Percentiles rank a stretch among this genome's conserved stretches.
Evolutionary conservation across 1,140 invertebrate genomes (phyloP).

Genomic region (Sycobia sp.): DNA sequence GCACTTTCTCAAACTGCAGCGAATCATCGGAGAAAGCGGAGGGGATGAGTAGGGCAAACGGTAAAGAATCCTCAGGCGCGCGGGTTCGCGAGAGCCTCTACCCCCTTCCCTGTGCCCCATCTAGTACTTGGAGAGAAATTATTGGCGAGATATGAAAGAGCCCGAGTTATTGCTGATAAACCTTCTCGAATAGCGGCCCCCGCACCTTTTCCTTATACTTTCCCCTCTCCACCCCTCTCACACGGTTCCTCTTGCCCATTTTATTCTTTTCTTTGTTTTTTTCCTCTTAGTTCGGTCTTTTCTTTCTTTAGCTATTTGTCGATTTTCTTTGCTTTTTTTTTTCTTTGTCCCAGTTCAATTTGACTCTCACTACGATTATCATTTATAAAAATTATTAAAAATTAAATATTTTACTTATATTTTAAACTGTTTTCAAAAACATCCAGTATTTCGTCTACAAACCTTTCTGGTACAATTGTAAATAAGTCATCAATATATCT

Average conservation of each 20-base stretch:
- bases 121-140: constrained; percentile 47
- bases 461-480: no score
- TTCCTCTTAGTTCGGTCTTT: not conserved
- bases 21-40: not conserved
- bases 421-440: no score
- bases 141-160: constrained; percentile 55
- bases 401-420: no score
- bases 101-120: constrained; percentile 19
- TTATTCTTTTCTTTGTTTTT: not conserved
- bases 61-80: constrained; percentile 18
- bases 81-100: constrained; percentile 4
- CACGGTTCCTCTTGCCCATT: not conserved
- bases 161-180: constrained; percentile 54
- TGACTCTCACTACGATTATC: no score
- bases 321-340: not conserved
- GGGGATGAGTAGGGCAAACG: constrained; percentile 2
- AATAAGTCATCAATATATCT: no score
- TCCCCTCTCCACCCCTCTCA: constrained; percentile 12
- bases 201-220: constrained; percentile 21
- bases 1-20: constrained; percentile 26
- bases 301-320: constrained; percentile 1
- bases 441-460: no score
- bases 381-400: no score
- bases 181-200: constrained; percentile 33
- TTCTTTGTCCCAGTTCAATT: not conserved